Evolutionary conservation across 2,888 invertebrate species (phyloP), one percentile per base, ranked within the genome.

Genomic region (Oxystoma pomonae): DNA sequence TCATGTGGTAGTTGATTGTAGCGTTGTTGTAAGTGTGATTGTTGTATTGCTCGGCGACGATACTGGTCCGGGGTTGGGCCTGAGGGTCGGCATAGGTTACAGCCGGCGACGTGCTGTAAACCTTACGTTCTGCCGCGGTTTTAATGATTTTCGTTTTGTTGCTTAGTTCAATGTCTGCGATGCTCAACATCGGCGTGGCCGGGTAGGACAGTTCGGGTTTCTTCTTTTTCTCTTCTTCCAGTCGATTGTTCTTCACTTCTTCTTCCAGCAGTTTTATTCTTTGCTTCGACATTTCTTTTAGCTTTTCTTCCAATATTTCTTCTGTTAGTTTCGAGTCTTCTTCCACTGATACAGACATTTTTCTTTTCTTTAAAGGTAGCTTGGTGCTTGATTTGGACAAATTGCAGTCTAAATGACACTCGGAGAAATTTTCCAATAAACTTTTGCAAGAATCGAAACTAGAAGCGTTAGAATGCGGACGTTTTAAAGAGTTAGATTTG

Each of bases 171-270:
- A 79, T 68, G 68, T 80, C 78, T 1, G 79, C 78, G 53, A 79
- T 79, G 64, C 77, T 78, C 18, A 79, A 76, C 76, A 79, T 79
- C 2, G 77, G 77, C 9, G 74, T 76, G 16, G 78, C 76, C 12
- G 79, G 79, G 71, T 80, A 80, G 63, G 78, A 78, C n/a, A 77
- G 74, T 65, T 76, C 75, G 50, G 9, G 50, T 50, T 50, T 50
- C 50, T 9, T 12, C n/a, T n/a, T n/a, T n/a, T n/a, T n/a, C 59
- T 74, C 72, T 57, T 66, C 67, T 61, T 66, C 60, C n/a, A 53
- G 65, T 60, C 16, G 16, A n/a, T n/a, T n/a, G n/a, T n/a, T n/a
- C n/a, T n/a, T n/a, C n/a, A n/a, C n/a, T n/a, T n/a, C n/a, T n/a
- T n/a, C n/a, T 57, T 67, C 65, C 62, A 62, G 51, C 66, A 60